These are phyloP conservation scores for Catalaphyllia jardinei DNA, from an alignment of 64 coral and sea anemone species.

Conservation along the genomic window DNA sequence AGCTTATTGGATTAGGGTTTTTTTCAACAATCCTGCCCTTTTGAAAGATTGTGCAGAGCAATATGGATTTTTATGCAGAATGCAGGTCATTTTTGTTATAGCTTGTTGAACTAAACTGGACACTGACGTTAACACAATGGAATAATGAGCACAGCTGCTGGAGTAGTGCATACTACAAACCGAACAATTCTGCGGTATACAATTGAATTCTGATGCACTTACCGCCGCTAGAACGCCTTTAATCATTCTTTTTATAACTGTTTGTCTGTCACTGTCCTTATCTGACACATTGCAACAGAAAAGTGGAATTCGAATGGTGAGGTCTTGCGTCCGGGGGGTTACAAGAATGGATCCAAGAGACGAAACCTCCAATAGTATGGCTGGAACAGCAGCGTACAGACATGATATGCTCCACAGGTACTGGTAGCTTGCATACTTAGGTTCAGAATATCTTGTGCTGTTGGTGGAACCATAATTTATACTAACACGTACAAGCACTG, in stretches of 20 bases:
- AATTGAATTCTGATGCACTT: background rate
- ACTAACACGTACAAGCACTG: conserved; percentile 14
- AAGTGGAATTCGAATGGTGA: conserved; percentile 10
- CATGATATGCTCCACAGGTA: conserved; percentile 44
- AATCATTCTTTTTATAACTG: background rate
- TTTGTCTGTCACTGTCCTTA: background rate
- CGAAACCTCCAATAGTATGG: background rate
- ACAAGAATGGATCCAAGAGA: conserved; percentile 26
- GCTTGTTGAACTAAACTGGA: no score
- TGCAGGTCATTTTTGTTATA: no score
- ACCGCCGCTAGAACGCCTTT: background rate
- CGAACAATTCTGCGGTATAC: no score
- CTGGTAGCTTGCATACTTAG: background rate
- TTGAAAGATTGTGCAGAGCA: no score
- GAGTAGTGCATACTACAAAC: no score
- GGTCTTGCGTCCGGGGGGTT: conserved; percentile 5
- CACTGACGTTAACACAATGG: no score
- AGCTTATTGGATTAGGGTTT: no score
- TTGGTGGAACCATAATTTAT: background rate
- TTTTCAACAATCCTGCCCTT: no score
- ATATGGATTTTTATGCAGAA: no score
- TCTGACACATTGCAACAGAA: conserved; percentile 44
- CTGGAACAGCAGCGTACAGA: conserved; percentile 4
- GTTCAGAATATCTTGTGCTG: background rate
- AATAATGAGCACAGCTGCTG: no score